Evolutionary conservation across 1,140 invertebrate species (phyloP), one percentile per base, ranked within the genome.

Genomic region (Hirudo medicinalis): DNA sequence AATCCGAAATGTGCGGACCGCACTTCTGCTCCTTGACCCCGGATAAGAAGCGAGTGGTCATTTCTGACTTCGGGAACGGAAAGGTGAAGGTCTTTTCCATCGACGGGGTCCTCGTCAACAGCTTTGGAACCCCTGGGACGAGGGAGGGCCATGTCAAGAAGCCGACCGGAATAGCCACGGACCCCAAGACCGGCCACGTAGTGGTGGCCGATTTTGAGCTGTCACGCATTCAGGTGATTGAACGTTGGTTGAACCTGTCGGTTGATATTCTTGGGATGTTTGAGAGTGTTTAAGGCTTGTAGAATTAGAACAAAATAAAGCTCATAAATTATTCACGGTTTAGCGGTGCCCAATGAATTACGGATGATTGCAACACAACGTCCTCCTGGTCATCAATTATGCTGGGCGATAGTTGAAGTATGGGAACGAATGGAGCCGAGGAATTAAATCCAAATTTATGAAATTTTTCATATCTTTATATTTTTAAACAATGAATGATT

Each of bases 21-120:
- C 57, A 63, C 29, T 63, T 63, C 57, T 63, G 57, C 20, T 3
- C 57, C 1, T 20, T 63, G 1, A 6, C 57, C 20, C 22, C 22
- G 22, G 57, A 63, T 32, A 32, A 63, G 29, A 63, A 63, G 22
- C 57, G 29, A 3, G 2, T 63, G 22, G 19, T 63, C 22, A 11
- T 63, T 15, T 25, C 57, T 6, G 57, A 63, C 29, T 63, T 63
- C 20, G 29, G 57, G 1, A 63, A 32, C 17, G 57, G 29, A 25
- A 63, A 63, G 57, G 57, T 63, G 22, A 63, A 63, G 29, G 19
- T 63, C 20, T 63, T 63, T 32, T 25, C 57, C 22, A 63, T 9
- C 22, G 57, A 63, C 22, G 57, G 57, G 2, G 17, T 6, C 22
- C 29, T 63, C 29, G 20, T 63, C 22, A 63, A 63, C 22, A 25